Conservation (phyloP, 2,888 invertebrate genomes). For the Noctua janthe region DNA sequence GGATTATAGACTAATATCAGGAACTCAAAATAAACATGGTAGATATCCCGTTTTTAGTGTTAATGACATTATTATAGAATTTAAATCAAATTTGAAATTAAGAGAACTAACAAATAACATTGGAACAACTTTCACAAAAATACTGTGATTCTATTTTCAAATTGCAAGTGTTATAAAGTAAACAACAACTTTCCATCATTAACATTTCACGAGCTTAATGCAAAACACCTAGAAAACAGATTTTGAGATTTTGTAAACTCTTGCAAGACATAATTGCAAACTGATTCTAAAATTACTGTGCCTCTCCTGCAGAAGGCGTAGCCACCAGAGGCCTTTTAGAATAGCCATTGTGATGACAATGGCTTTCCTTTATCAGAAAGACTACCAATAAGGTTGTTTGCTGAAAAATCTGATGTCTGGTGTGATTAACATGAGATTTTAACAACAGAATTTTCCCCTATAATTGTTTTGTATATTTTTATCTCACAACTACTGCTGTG, state of each 20-base stretch:
- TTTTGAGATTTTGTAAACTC: neutral
- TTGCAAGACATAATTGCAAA: neutral
- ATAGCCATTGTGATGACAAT: neutral
- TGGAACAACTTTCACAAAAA: neutral
- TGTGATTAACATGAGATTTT: conserved; percentile 16
- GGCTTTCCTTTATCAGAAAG: neutral
- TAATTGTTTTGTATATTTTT: neutral
- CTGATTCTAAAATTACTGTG: neutral
- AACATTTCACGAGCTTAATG: neutral
- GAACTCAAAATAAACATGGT: too few relatives aligned
- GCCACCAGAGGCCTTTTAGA: neutral
- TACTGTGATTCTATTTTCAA: neutral
- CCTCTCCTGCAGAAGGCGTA: neutral
- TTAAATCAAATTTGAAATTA: neutral
- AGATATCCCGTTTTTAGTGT: too few relatives aligned
- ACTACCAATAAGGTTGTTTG: neutral
- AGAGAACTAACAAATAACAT: neutral
- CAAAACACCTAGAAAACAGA: neutral
- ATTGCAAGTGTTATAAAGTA: neutral
- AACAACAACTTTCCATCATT: neutral
- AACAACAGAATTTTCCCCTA: neutral
- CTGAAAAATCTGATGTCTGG: conserved; percentile 9
- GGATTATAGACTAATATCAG: neutral
- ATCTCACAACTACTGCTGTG: too few relatives aligned
- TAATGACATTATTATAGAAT: neutral